Conservation (phyloP, 1,140 invertebrate species). For the Achatina immaculata region DNA sequence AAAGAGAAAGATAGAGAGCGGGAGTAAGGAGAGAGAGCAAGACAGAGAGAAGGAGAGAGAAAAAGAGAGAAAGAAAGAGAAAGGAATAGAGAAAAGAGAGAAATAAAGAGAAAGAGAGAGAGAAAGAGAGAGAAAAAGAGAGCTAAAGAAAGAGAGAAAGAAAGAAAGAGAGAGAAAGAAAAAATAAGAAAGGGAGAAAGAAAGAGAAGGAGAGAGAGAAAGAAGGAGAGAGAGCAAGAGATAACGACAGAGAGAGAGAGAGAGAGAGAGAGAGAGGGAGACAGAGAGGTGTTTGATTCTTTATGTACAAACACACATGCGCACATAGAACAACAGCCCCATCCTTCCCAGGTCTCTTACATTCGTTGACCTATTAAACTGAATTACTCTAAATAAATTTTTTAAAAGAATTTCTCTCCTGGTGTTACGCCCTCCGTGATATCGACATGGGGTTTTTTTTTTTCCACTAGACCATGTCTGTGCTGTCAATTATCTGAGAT, state of each 20-base stretch:
- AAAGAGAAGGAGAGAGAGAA: conserved; percentile 32
- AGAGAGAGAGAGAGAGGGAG: not conserved
- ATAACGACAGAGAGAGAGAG: conserved; percentile 34
- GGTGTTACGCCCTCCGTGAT: too few species aligned
- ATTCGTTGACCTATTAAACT: too few species aligned
- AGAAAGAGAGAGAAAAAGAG: not conserved
- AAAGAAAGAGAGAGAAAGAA: not conserved
- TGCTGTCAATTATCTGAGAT: too few species aligned
- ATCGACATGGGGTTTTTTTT: too few species aligned
- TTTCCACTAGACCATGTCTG: too few species aligned
- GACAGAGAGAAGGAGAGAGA: conserved; percentile 30
- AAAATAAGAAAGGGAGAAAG: conserved; percentile 33
- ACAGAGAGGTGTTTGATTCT: too few species aligned
- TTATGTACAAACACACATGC: too few species aligned
- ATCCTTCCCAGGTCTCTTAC: too few species aligned
- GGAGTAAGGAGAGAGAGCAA: not conserved
- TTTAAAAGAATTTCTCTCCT: too few species aligned
- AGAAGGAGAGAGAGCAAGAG: conserved; percentile 20
- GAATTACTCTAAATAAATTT: too few species aligned
- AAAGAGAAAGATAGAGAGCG: conserved; percentile 15
- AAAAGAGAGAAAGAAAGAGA: conserved; percentile 22
- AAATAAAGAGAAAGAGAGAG: conserved; percentile 13
- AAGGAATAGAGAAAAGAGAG: not conserved
- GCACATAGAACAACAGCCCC: too few species aligned
- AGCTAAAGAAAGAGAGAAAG: not conserved